Evolutionary conservation across 1,140 invertebrate genomes (phyloP).

Genomic region (Camponotus floridanus): DNA sequence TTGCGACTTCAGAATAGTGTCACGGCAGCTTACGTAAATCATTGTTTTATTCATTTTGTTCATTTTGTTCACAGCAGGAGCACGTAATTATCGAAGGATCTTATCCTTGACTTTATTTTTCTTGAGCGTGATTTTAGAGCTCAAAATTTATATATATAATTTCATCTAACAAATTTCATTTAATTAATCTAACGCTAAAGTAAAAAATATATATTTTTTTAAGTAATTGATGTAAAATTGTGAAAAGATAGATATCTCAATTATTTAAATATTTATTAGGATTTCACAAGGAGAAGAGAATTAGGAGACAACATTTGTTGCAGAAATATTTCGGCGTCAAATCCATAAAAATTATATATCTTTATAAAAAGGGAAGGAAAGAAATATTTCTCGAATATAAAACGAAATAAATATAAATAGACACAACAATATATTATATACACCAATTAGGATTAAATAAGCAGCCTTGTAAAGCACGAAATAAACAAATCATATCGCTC

Average conservation of each 20-base stretch:
- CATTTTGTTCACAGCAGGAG: slow-evolving; percentile 15
- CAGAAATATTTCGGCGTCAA: background rate
- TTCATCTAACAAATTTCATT: too few species aligned
- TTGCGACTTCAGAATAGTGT: slow-evolving; percentile 44
- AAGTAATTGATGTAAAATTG: background rate
- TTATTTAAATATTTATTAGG: slow-evolving; percentile 3
- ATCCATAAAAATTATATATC: background rate
- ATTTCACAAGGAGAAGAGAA: background rate
- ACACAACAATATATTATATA: background rate
- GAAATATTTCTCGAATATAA: background rate
- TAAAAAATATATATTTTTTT: background rate
- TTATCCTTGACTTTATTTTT: slow-evolving; percentile 53
- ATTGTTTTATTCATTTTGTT: too few species aligned
- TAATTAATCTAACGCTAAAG: too few species aligned
- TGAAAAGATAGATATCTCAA: background rate
- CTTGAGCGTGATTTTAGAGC: background rate
- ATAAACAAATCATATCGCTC: slow-evolving; percentile 38
- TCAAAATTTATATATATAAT: background rate
- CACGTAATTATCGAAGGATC: slow-evolving; percentile 39
- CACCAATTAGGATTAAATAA: background rate
- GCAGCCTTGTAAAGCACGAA: slow-evolving; percentile 10
- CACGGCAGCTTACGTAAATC: slow-evolving; percentile 45
- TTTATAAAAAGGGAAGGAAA: background rate
- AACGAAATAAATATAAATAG: background rate
- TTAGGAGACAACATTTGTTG: background rate